Conservation (phyloP, 1,140 invertebrate species). For the Drosophila orena region DNA sequence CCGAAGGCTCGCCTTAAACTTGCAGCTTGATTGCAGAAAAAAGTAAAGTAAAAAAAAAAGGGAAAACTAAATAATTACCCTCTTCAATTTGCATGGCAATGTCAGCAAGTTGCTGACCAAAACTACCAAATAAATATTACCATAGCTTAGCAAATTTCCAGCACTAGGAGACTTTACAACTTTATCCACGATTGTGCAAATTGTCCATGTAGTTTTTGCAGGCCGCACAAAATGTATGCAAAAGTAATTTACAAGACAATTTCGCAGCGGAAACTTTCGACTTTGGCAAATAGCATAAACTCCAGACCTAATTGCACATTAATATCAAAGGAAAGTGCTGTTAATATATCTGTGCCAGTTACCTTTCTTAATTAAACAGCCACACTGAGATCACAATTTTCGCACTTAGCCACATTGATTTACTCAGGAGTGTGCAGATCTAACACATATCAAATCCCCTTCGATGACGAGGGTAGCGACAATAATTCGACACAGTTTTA, state of each 20-base stretch:
- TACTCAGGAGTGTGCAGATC: constrained; percentile 1
- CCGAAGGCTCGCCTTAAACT: not conserved
- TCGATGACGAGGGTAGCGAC: constrained; percentile 35
- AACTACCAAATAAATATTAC: constrained; percentile 40
- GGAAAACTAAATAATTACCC: constrained; percentile 25
- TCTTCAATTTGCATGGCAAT: constrained; percentile 19
- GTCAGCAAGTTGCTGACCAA: constrained; percentile 3
- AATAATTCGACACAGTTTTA: constrained; percentile 57
- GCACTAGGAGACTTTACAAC: not conserved
- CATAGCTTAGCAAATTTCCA: constrained; percentile 25
- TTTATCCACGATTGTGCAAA: constrained; percentile 37
- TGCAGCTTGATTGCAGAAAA: not conserved
- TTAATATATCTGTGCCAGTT: not conserved
- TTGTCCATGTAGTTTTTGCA: constrained; percentile 26
- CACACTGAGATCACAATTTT: constrained; percentile 17
- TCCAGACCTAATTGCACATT: constrained; percentile 31
- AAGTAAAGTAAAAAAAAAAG: not conserved
- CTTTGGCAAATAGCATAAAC: constrained; percentile 26
- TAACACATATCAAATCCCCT: constrained; percentile 14
- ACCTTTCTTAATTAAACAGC: constrained; percentile 35
- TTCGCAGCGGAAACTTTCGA: constrained; percentile 39
- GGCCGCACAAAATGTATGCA: constrained; percentile 48
- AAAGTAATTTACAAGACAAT: constrained; percentile 59
- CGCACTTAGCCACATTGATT: constrained; percentile 6
- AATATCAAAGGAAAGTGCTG: constrained; percentile 26